phyloP scores from a whole-genome alignment of 2,888 invertebrate genomes.

The Dexiosoma caninum region DNA sequence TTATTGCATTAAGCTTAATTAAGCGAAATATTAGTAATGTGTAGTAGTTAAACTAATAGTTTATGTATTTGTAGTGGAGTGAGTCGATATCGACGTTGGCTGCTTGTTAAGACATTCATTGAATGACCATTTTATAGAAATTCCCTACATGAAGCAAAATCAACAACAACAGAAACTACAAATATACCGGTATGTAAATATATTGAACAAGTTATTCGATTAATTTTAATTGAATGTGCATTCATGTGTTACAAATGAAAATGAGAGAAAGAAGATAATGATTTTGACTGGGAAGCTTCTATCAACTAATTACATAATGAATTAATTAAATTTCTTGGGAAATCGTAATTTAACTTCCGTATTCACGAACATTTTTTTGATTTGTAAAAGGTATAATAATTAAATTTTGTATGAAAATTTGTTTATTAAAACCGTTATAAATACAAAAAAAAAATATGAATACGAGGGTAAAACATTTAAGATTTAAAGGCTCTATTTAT shows the following conservation, averaged over 20 bases:
- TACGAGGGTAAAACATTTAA: no score
- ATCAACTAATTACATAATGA: conserved; percentile 27
- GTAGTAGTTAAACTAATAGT: neutral
- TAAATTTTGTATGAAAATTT: no score
- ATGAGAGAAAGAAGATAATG: neutral
- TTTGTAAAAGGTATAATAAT: no score
- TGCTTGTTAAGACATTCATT: conserved; percentile 28
- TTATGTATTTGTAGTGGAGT: neutral
- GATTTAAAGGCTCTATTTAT: no score
- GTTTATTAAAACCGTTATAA: no score
- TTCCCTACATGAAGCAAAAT: neutral
- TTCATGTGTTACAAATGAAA: conserved; percentile 4
- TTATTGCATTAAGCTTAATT: conserved; percentile 44
- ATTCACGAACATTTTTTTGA: no score
- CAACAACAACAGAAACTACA: neutral
- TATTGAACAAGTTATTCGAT: conserved; percentile 20
- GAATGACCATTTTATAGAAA: conserved; percentile 22
- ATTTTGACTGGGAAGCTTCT: neutral
- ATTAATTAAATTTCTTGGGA: conserved; percentile 1
- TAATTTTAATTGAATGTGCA: conserved; percentile 25
- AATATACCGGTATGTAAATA: neutral
- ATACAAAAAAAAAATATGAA: no score
- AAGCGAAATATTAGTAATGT: conserved; percentile 23
- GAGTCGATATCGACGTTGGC: conserved; percentile 9
- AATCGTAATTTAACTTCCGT: neutral